Conservation (phyloP, 2,113 vertebrate species). For the Mustelus asterias region DNA sequence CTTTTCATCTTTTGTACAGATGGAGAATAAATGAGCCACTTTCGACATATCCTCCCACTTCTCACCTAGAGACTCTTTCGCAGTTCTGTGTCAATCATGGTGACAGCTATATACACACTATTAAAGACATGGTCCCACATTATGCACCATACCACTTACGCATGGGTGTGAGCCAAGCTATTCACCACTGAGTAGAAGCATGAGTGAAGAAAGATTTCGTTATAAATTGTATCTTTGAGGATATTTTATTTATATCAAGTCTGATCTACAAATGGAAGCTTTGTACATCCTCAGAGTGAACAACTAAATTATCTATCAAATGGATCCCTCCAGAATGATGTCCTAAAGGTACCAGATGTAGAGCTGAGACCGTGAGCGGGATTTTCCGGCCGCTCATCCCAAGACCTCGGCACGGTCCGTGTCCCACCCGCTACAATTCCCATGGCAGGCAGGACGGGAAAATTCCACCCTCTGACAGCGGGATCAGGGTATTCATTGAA, state of each 20-base stretch:
- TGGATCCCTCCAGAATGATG: neutral
- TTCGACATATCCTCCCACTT: slow-evolving; percentile 21
- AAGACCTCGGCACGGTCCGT: too few relatives aligned
- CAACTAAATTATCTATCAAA: neutral
- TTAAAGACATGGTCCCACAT: neutral
- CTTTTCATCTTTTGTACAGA: neutral
- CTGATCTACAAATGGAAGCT: neutral
- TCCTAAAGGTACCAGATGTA: neutral
- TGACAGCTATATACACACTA: neutral
- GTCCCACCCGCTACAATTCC: too few relatives aligned
- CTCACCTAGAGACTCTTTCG: neutral
- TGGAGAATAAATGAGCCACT: slow-evolving; percentile 23
- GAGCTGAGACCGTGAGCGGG: neutral
- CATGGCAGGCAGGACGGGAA: too few relatives aligned
- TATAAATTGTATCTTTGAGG: neutral
- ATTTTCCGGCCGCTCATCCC: too few relatives aligned
- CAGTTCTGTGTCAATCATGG: neutral
- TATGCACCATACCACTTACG: too few relatives aligned
- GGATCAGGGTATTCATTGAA: too few relatives aligned
- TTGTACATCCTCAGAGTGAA: neutral
- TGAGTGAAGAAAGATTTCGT: neutral
- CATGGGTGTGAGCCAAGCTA: neutral
- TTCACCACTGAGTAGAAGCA: neutral
- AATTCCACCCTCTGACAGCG: too few relatives aligned
- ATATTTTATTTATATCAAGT: neutral